Evolutionary conservation across 2,797 vertebrate genomes (phyloP).

Genomic region (Poeciliopsis paucimaculata): DNA sequence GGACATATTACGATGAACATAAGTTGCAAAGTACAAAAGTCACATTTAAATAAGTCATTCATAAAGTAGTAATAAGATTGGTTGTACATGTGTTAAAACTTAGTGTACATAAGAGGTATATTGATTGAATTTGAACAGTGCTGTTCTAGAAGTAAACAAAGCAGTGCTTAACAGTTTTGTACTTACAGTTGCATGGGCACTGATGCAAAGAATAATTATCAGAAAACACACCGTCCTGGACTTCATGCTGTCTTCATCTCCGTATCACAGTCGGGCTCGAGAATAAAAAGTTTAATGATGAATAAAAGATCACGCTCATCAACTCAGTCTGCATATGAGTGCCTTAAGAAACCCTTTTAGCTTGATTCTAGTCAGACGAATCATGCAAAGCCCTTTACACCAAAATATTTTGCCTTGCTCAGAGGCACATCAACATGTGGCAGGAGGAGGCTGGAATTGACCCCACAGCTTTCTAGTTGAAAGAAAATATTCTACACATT

Average conservation of each 20-base stretch:
- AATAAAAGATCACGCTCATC: conserved; percentile 27
- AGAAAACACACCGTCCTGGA: conserved; percentile 55
- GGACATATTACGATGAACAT: not conserved
- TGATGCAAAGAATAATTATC: conserved; percentile 37
- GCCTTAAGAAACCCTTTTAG: conserved; percentile 42
- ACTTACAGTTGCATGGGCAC: conserved; percentile 55
- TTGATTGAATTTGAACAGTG: not conserved
- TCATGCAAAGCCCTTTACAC: not conserved
- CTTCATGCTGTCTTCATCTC: conserved; percentile 10
- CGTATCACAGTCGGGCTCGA: not conserved
- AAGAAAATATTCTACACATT: not conserved
- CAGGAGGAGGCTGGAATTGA: not conserved
- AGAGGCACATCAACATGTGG: not conserved
- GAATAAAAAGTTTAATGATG: conserved; percentile 10
- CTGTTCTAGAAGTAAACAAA: not conserved
- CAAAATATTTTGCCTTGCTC: not conserved
- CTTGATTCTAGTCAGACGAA: conserved; percentile 21
- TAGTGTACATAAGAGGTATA: not conserved
- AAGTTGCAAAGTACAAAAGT: not conserved
- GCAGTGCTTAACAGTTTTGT: conserved; percentile 5
- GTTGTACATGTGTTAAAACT: not conserved
- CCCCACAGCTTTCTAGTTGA: not conserved
- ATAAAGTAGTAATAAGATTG: not conserved
- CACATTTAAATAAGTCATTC: not conserved
- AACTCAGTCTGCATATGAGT: conserved; percentile 17